Evolutionary conservation across 2,888 invertebrate species (phyloP), one percentile per base, ranked within the genome.

Genomic region (Lithophane socia): DNA sequence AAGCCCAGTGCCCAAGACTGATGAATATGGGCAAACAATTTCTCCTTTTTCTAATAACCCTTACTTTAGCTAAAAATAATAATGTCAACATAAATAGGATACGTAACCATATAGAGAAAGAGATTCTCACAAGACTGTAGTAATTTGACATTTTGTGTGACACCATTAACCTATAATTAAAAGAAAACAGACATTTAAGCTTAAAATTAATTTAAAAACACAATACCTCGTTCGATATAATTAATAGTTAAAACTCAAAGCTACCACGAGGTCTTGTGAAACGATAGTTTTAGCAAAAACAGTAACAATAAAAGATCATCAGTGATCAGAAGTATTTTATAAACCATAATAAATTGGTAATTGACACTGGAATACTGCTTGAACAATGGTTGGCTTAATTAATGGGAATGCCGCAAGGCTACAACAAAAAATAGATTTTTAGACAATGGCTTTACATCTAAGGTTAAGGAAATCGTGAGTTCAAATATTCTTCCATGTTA

Each of bases 281-380:
- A 65, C 47, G 52, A 18, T 61, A 37, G 49, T 60, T 75, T 73
- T 37, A 81, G 56, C 75, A 84, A 84, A 84, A 84, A 80, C 77
- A 58, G 74, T 44, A 74, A 83, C 83, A 85, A 87, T 89, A 86
- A 89, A 83, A 86, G 86, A 85, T 85, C 82, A 82, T 84, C 82
- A 75, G n/a, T 37, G 80, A 84, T 81, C 76, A 75, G 68, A 82
- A 87, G 79, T 75, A 77, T 88, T 89, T 84, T 88, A 90, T 80
- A 90, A 86, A 84, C 90, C 91, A 89, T 90, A 85, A 86, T 86
- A 88, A 92, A 92, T 92, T 87, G 91, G 44, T 92, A 92, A 92
- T 92, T 90, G 90, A 86, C 83, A 86, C 75, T 89, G 73, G 73
- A 72, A 81, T 83, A 84, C 76, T 73, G 63, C 73, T 82, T 86